Base-by-base conservation (phyloP, 2,888 invertebrate species). In the Poecilus cupreus region DNA sequence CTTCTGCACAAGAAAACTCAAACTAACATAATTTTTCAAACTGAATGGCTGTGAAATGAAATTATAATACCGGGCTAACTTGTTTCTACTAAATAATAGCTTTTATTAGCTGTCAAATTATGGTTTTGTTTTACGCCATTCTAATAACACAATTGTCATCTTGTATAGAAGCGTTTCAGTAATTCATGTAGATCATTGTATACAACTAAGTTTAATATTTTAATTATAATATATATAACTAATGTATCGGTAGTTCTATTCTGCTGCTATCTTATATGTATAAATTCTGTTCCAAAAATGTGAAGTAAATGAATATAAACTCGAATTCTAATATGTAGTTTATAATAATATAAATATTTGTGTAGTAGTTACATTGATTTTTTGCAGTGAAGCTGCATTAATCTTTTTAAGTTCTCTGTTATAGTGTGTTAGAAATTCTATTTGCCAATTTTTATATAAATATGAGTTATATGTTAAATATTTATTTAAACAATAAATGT, bases 401-500 rank as follows among this genome's bases (percentile, higher is more conserved):
- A 37, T 43, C 43, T 51, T 51, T n/a, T 68, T 68, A 68, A 68
- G 64, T 68, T 68, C 64, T 68, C 64, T 68, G 64, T 68, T 68
- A 68, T 68, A 68, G 64, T 68, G 64, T 68, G 32, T 68, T 68
- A 68, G 64, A 68, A 16, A 68, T 68, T 68, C 64, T 68, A 68
- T 68, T 51, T 68, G 64, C 64, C 64, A 68, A 68, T 68, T 68
- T 68, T 68, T 68, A 68, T 68, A 68, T 68, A 68, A 68, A 68
- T 68, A 68, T 68, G 64, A 72, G 43, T 72, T 72, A 72, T 72
- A 72, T 72, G 46, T 72, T 72, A 72, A 46, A 72, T 72, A 46
- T 72, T 72, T 72, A 72, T 72, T 72, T 72, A 46, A 46, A 72
- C 43, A 72, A 72, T 72, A 72, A 72, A 72, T 72, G 72, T 72